These are phyloP conservation scores for Tachina lurida DNA, from an alignment of 2,888 invertebrate species.

Conservation along the genomic window DNA sequence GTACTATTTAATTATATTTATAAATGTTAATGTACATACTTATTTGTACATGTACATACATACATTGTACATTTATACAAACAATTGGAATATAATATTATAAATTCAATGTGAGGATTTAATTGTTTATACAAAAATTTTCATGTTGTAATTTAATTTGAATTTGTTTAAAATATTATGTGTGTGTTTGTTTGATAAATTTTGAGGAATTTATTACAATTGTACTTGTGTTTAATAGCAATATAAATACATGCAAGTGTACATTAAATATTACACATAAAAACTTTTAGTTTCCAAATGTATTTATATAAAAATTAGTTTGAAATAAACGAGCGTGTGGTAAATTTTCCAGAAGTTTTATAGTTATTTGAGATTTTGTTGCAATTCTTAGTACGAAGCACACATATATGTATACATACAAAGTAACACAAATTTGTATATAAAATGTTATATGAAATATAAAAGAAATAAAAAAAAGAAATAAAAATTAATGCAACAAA, in stretches of 20 bases:
- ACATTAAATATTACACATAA: not conserved
- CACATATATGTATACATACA: no score
- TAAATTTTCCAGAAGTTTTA: no score
- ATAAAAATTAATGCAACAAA: no score
- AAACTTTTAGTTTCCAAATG: not conserved
- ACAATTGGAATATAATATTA: conserved; percentile 21
- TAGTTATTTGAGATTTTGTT: no score
- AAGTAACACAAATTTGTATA: no score
- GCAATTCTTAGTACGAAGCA: no score
- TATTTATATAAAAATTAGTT: not conserved
- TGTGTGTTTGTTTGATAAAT: conserved; percentile 21
- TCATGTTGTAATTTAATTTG: conserved; percentile 11
- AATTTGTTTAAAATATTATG: conserved; percentile 7
- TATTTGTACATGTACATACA: no score
- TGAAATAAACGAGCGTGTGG: not conserved
- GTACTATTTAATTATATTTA: not conserved
- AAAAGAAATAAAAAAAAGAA: no score
- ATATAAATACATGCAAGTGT: not conserved
- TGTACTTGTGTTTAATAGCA: not conserved
- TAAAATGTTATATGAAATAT: no score
- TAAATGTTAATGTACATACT: no score
- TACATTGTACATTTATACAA: not conserved
- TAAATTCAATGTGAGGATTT: conserved; percentile 20
- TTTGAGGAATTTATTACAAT: conserved; percentile 18
- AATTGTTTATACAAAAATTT: conserved; percentile 37